Evolutionary conservation across 2,888 invertebrate species (phyloP), one percentile per base, ranked within the genome.

Genomic region (Gymnosoma rotundatum): DNA sequence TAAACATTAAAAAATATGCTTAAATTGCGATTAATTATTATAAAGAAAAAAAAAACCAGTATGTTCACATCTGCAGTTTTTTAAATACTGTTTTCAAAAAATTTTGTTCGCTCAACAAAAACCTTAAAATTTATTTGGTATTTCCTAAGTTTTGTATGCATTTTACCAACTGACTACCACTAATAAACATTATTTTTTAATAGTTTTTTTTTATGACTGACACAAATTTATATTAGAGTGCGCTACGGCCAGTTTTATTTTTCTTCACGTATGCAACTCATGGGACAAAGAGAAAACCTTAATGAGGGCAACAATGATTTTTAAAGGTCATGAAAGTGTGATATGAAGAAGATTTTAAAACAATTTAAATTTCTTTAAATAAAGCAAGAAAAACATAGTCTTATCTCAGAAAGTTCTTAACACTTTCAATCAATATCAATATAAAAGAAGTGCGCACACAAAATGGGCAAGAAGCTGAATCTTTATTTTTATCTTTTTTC

Each of bases 51-150:
- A 48, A 42, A 12, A 12, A 7, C 21, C 16, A 78, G n/a, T 75
- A 64, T 60, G 48, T 60, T 52, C 73, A 20, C 52, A 42, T 42
- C 75, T 64, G 38, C 9, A 70, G 64, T 60, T 82, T 50, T 36
- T 82, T 64, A 45, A 64, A 64, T 72, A 82, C 81, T 82, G 63
- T 63, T 42, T 56, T 10, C 12, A 52, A 45, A 64, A 16, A 58
- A 38, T 38, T 25, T 52, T 9, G 60, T 50, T 73, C 8, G 18
- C 38, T 70, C 18, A 42, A 7, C 32, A 56, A 70, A 48, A 75
- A 64, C n/a, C 16, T 48, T 48, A 16, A 52, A 18, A 16, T 52
- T 20, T 9, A 18, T 9, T 6, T 8, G 7, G 4, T 8, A 42
- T 42, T 42, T 42, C 8, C 32, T 32, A 2, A 42, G 42, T 42